phyloP scores from a whole-genome alignment of 37 sponge, comb jelly and placozoan genomes.

The Diacarnus erythraeanus region DNA sequence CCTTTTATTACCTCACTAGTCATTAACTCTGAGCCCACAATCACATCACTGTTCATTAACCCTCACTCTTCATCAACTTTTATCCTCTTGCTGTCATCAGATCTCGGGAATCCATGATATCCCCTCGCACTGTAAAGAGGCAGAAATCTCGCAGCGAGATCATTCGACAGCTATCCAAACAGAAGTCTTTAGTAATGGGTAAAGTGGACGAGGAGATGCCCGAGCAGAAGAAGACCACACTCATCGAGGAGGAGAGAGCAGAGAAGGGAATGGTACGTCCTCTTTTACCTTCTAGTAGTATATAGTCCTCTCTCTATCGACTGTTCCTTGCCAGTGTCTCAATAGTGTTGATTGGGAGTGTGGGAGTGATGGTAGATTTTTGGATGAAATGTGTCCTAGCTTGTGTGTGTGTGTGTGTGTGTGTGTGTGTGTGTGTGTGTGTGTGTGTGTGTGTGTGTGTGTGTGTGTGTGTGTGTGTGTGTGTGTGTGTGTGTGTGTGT shows the following conservation, averaged over 20 bases:
- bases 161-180: slow-evolving; percentile 49
- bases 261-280: slow-evolving; percentile 80
- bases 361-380: no score
- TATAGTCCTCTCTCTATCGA: neutral
- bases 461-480: no score
- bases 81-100: neutral
- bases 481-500: no score
- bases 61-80: neutral
- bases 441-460: no score
- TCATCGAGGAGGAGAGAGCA: slow-evolving; percentile 76
- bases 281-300: no score
- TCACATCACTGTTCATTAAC: neutral
- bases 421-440: no score
- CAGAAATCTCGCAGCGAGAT: slow-evolving; percentile 20
- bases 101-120: neutral
- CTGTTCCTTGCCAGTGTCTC: no score
- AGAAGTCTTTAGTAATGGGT: slow-evolving; percentile 8
- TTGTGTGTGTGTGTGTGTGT: no score
- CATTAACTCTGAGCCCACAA: neutral
- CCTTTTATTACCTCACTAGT: neutral
- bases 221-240: neutral
- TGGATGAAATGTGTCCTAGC: no score
- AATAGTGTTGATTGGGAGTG: no score
- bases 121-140: neutral
- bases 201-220: slow-evolving; percentile 7